Evolutionary conservation across 2,888 invertebrate genomes (phyloP).

Genomic region (Hemaris fuciformis): DNA sequence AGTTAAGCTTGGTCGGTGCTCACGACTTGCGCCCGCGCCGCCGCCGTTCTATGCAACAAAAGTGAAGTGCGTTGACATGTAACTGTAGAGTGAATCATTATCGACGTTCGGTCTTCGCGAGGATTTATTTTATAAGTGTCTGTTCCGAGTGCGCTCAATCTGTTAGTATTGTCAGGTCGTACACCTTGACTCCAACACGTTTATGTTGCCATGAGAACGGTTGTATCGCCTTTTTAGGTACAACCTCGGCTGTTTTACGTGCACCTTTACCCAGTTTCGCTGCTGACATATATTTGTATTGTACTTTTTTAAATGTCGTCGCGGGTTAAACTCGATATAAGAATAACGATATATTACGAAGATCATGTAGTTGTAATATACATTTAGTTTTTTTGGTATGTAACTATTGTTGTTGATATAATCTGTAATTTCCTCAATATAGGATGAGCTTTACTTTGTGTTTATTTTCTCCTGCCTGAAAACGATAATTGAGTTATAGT

Average conservation of each 20-base stretch:
- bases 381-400: slow-evolving; percentile 65
- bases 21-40: slow-evolving; percentile 60
- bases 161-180: slow-evolving; percentile 53
- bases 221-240: slow-evolving; percentile 73
- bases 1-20: slow-evolving; percentile 64
- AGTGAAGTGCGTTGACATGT: slow-evolving; percentile 79
- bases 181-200: slow-evolving; percentile 70
- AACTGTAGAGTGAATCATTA: slow-evolving; percentile 77
- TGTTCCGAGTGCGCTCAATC: slow-evolving; percentile 66
- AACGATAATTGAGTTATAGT: background rate
- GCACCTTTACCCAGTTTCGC: slow-evolving; percentile 71
- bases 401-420: slow-evolving; percentile 16
- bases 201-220: slow-evolving; percentile 61
- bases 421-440: slow-evolving; percentile 18
- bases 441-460: slow-evolving; percentile 22
- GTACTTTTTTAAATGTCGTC: slow-evolving; percentile 80
- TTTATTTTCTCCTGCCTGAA: slow-evolving; percentile 23
- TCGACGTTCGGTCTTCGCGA: slow-evolving; percentile 55
- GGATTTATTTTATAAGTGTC: slow-evolving; percentile 60
- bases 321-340: slow-evolving; percentile 83
- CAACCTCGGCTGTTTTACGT: slow-evolving; percentile 67
- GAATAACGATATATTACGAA: slow-evolving; percentile 86
- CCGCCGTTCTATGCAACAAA: slow-evolving; percentile 53
- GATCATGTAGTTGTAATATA: slow-evolving; percentile 85
- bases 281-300: slow-evolving; percentile 53